These are phyloP conservation scores for Trissonchulus sp. DNA, from an alignment of 2,888 invertebrate species.

Conservation along the genomic window DNA sequence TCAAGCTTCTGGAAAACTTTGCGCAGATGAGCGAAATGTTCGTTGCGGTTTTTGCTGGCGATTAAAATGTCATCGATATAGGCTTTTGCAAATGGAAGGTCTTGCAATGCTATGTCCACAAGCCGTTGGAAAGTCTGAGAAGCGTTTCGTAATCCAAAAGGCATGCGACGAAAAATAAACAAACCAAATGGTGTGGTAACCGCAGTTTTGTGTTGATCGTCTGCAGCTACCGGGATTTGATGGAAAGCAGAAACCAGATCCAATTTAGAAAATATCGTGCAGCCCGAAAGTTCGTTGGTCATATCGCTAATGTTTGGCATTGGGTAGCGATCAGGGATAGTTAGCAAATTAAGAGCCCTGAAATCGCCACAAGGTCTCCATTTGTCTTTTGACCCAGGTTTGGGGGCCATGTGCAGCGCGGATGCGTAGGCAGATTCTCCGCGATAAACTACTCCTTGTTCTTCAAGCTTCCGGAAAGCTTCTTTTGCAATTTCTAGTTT, in stretches of 20 bases:
- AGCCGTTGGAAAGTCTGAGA: constrained; percentile 38
- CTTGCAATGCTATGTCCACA: constrained; percentile 38
- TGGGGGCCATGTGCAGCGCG: background rate
- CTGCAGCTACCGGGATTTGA: constrained; percentile 34
- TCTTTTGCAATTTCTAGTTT: background rate
- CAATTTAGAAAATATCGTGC: constrained; percentile 30
- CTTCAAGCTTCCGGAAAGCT: background rate
- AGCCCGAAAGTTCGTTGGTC: background rate
- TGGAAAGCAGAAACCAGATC: constrained; percentile 35
- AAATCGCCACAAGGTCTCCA: background rate
- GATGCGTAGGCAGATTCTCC: background rate
- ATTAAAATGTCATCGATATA: constrained; percentile 39
- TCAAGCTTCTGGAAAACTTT: background rate
- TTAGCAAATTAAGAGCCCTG: background rate
- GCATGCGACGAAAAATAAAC: constrained; percentile 42
- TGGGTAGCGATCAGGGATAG: background rate
- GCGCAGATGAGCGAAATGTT: constrained; percentile 32
- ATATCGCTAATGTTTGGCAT: background rate
- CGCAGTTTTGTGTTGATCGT: constrained; percentile 37
- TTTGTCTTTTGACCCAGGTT: background rate
- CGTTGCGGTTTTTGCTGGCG: constrained; percentile 30
- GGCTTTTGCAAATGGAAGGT: constrained; percentile 33
- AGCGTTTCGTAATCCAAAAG: constrained; percentile 41
- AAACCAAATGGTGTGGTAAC: constrained; percentile 37
- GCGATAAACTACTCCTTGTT: background rate